Base-by-base conservation (phyloP, 2,113 vertebrate species). In the Rhea pennata region DNA sequence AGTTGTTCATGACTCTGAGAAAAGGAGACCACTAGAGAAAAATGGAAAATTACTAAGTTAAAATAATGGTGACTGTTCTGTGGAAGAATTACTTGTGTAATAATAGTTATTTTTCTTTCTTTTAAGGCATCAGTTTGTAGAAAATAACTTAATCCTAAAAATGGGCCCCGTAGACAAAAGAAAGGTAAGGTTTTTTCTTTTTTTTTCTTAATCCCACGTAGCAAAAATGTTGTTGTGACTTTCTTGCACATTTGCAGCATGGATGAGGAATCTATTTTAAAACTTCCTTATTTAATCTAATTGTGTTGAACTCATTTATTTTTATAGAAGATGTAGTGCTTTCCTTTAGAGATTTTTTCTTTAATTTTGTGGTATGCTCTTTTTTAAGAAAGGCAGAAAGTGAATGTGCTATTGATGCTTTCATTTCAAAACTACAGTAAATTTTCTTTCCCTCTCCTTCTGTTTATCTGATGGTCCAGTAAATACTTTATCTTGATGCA, bases 131-230 rank as follows among this genome's bases (percentile, higher is more conserved):
- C 99, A 99, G 95, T 99, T 99, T 98, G 99, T 99, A 98, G 99
- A 99, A 97, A 99, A 99, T 97, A 99, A 99, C 96, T 98, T 99
- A 97, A 99, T 99, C 93, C 97, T 99, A 89, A 99, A 99, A 98
- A 99, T 99, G 99, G 99, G 99, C 86, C 99, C 99, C 79, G 99
- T 99, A 86, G 99, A 99, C 97, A 99, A 99, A 98, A 98, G 99
- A 95, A 99, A 99, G 99, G 99, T 99, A 82, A 96, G 98, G 87
- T 15, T 6, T 87, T 56, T 67, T 78, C 27, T 23, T 31, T 4
- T 6, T 56, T 92, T 75, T 29, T 29, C 15, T 5, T 50, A 58
- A 78, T 90, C 61, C 46, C 22, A 6, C 86, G 27, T 67, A 71
- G 39, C 7, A 58, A 26, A 9, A n/a, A 16, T 40, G 79, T 10